A percentile compares a stretch with the other conserved stretches of the same genome.
Conservation (phyloP, 1,140 invertebrate species). For the Homarus americanus region DNA sequence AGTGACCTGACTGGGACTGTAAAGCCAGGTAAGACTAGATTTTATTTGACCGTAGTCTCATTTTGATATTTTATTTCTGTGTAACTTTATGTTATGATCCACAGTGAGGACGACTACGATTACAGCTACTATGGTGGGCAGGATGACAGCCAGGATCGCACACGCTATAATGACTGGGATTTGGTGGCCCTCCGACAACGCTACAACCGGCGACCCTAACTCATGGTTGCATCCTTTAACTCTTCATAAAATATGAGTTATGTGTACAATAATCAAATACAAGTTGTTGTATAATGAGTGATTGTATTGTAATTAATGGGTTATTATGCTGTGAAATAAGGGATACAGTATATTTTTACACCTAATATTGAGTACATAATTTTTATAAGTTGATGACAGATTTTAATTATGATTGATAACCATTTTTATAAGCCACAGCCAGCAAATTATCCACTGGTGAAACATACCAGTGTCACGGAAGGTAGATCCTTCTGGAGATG, state of each 20-base stretch:
- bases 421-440: background rate
- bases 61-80: no score
- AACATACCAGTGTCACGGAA: no score
- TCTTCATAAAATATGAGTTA: background rate
- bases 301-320: background rate
- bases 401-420: background rate
- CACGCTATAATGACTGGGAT: background rate
- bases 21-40: no score
- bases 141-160: background rate
- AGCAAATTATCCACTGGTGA: background rate
- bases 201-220: background rate
- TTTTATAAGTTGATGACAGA: no score
- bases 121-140: slow-evolving; percentile 28
- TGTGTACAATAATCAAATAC: background rate
- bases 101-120: slow-evolving; percentile 27
- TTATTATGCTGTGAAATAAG: background rate
- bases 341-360: background rate
- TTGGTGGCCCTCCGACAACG: background rate
- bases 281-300: background rate
- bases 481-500: no score
- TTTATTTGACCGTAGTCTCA: no score
- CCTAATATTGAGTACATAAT: background rate
- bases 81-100: background rate
- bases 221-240: background rate
- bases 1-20: background rate